Evolutionary conservation across 2,113 vertebrate species (phyloP).

Genomic region (Eira barbara): DNA sequence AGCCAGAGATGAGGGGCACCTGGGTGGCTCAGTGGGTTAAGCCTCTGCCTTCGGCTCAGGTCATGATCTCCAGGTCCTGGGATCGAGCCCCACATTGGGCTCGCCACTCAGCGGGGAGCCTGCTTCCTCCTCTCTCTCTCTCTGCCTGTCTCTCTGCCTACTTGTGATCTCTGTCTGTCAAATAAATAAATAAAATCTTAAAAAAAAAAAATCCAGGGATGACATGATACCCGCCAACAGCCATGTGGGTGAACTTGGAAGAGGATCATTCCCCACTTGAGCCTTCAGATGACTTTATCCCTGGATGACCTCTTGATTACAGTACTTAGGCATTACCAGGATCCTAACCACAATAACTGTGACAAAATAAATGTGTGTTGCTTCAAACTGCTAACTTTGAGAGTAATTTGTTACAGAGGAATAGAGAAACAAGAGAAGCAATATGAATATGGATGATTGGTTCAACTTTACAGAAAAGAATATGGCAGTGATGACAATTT

Average conservation of each 20-base stretch:
- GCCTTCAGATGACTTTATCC: neutral
- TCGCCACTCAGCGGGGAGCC: too few species aligned
- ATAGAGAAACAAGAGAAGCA: neutral
- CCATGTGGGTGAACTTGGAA: neutral
- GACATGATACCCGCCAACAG: neutral
- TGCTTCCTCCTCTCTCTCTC: too few species aligned
- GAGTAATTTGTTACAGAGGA: neutral
- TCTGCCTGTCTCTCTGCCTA: too few species aligned
- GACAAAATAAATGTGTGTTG: neutral
- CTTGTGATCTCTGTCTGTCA: too few species aligned
- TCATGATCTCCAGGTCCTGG: too few species aligned
- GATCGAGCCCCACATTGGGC: too few species aligned
- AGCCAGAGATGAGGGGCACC: neutral
- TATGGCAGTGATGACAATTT: neutral
- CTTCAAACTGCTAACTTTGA: neutral
- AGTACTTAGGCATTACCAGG: fast-evolving
- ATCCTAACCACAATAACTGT: neutral
- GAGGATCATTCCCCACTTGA: neutral
- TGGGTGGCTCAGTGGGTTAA: too few species aligned
- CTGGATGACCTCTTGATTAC: neutral
- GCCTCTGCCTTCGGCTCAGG: too few species aligned
- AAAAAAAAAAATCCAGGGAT: neutral
- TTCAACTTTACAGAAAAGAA: neutral
- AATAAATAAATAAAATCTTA: too few species aligned
- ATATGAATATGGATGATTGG: neutral